A percentile compares a stretch with the other conserved stretches of the same genome.
These are phyloP conservation scores for Pseudomyrmex cubaensis DNA, from an alignment of 1,140 invertebrate genomes.

Conservation along the genomic window DNA sequence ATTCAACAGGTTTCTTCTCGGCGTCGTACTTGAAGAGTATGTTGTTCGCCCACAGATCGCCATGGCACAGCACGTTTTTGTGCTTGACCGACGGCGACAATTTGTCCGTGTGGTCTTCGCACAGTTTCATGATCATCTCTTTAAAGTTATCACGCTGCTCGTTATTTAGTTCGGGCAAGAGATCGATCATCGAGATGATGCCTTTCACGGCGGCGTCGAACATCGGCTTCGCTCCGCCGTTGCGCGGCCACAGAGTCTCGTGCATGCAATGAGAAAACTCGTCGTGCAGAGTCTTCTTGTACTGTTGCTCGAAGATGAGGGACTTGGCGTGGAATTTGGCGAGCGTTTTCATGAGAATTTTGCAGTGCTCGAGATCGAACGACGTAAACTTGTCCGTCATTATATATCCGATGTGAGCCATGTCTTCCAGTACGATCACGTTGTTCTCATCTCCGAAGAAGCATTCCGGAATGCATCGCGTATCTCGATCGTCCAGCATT, in stretches of 20 bases:
- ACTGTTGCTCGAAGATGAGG: conserved; percentile 85
- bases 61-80: conserved; percentile 87
- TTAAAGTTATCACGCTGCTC: conserved; percentile 61
- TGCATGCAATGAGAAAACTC: conserved; percentile 85
- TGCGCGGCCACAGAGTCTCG: conserved; percentile 85
- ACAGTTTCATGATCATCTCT: conserved; percentile 59
- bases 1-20: conserved; percentile 79
- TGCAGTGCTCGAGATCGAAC: conserved; percentile 85
- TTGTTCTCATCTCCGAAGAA: conserved; percentile 83
- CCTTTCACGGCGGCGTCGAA: conserved; percentile 77
- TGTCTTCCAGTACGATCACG: conserved; percentile 85
- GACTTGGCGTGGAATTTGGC: conserved; percentile 87
- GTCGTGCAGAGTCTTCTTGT: conserved; percentile 81
- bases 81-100: conserved; percentile 84
- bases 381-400: conserved; percentile 84
- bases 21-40: conserved; percentile 87
- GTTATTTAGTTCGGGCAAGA: conserved; percentile 66
- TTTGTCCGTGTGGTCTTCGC: conserved; percentile 72
- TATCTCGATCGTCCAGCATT: conserved; percentile 72
- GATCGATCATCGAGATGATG: conserved; percentile 74
- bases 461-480: conserved; percentile 82
- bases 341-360: conserved; percentile 84
- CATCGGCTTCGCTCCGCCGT: conserved; percentile 62
- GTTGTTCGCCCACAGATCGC: conserved; percentile 89
- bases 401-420: conserved; percentile 84